These are phyloP conservation scores for Arvicola amphibius DNA, from an alignment of 2,797 vertebrate genomes.

Conservation along the genomic window DNA sequence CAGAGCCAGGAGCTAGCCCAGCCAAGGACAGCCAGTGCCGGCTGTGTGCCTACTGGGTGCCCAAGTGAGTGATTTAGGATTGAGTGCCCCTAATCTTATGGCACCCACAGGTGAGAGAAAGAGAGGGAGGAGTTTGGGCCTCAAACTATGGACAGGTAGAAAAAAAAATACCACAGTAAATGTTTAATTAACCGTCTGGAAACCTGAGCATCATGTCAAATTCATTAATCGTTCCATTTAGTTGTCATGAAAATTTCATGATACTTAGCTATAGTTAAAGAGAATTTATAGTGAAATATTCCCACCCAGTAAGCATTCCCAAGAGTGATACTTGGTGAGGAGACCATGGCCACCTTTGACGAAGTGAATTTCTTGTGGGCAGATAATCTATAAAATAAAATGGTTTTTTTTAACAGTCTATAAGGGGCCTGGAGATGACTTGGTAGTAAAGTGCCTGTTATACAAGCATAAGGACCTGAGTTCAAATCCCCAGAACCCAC, in stretches of 20 bases:
- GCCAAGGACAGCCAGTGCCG: not conserved
- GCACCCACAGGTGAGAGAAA: too few relatives aligned
- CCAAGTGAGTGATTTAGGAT: rapidly evolving
- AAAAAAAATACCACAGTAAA: not conserved
- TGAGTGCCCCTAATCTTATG: not conserved
- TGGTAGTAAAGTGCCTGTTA: not conserved
- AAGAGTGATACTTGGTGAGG: not conserved
- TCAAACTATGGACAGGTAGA: not conserved
- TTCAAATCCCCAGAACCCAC: not conserved
- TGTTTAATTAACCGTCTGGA: constrained; percentile 41
- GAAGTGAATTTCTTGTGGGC: constrained; percentile 10
- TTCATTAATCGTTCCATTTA: not conserved
- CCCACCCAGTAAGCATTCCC: not conserved
- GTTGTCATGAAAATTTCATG: constrained; percentile 9
- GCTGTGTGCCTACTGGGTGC: not conserved
- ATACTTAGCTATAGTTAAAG: not conserved
- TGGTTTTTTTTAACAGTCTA: not conserved
- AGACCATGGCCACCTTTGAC: not conserved
- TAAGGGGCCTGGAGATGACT: not conserved
- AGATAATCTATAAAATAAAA: not conserved
- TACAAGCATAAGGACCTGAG: not conserved
- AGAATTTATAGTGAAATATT: not conserved
- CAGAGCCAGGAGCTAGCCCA: not conserved
- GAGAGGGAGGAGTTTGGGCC: not conserved
- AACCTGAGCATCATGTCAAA: not conserved